phyloP scores from a whole-genome alignment of 2,113 vertebrate species.

The Terrapene triunguis region DNA sequence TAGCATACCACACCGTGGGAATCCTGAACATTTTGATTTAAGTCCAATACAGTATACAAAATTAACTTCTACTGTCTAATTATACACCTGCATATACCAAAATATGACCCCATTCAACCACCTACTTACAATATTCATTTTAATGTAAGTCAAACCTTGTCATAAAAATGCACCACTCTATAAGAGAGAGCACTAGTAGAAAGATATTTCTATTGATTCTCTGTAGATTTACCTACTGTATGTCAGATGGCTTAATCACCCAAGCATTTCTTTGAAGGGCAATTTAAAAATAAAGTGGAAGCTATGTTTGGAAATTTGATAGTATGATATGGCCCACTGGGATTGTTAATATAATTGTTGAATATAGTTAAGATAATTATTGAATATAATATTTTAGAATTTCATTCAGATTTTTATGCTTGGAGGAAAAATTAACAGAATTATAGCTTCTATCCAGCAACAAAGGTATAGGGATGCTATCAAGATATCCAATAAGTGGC shows the following conservation, averaged over 20 bases:
- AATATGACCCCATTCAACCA: background rate
- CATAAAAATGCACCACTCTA: background rate
- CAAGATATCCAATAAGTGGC: background rate
- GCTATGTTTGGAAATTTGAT: slow-evolving; percentile 24
- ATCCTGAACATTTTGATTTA: background rate
- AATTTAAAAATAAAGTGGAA: slow-evolving; percentile 31
- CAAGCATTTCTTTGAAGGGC: slow-evolving; percentile 40
- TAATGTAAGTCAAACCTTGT: background rate
- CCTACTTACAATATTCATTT: background rate
- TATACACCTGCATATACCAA: background rate
- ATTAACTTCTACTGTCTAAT: background rate
- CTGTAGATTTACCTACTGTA: background rate
- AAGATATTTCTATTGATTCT: background rate
- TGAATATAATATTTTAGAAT: slow-evolving; percentile 3
- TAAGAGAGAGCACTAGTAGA: background rate
- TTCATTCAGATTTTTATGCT: slow-evolving; percentile 13
- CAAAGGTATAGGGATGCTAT: background rate
- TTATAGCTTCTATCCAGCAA: slow-evolving; percentile 8
- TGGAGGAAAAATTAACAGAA: background rate
- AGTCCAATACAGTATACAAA: background rate
- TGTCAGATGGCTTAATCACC: background rate
- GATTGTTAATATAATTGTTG: background rate
- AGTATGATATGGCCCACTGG: background rate
- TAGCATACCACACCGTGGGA: background rate
- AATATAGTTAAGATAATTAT: background rate